Conservation (phyloP, 2,797 vertebrate genomes). For the Merluccius polli region DNA sequence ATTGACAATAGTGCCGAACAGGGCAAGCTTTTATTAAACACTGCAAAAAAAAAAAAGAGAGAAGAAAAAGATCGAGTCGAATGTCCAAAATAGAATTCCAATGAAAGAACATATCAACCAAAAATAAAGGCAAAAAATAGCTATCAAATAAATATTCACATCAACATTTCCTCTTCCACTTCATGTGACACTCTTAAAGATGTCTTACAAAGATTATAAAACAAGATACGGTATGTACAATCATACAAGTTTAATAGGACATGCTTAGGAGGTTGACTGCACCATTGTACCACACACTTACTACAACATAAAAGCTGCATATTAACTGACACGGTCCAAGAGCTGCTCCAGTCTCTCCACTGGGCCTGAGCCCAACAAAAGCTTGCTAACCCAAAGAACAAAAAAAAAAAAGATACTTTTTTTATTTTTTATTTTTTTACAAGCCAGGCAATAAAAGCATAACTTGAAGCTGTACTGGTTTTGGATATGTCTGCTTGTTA, state of each 20-base stretch:
- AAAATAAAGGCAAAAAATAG: conserved; percentile 46
- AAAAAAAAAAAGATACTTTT: conserved; percentile 27
- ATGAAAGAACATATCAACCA: conserved; percentile 59
- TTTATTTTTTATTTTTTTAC: conserved; percentile 10
- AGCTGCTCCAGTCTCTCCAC: conserved; percentile 37
- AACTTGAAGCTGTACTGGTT: conserved; percentile 50
- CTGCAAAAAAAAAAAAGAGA: conserved; percentile 51
- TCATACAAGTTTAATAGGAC: conserved; percentile 71
- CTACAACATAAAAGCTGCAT: conserved; percentile 72
- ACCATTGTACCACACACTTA: conserved; percentile 69
- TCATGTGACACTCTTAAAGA: conserved; percentile 56
- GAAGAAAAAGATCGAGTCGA: conserved; percentile 28
- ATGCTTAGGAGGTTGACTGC: conserved; percentile 74
- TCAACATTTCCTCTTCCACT: conserved; percentile 58
- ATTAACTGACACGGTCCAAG: conserved; percentile 62
- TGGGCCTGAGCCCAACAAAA: conserved; percentile 33
- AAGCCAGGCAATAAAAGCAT: conserved; percentile 44
- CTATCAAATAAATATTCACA: conserved; percentile 77
- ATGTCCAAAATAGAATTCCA: conserved; percentile 68
- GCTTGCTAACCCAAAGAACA: conserved; percentile 39
- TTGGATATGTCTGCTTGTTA: conserved; percentile 51
- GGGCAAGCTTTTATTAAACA: conserved; percentile 76
- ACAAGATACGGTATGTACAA: conserved; percentile 75
- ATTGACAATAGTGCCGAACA: conserved; percentile 49
- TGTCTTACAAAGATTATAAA: conserved; percentile 76